Percentiles rank a stretch among this genome's conserved stretches.
phyloP scores from a whole-genome alignment of 2,888 invertebrate species.

The Oxystoma pomonae region DNA sequence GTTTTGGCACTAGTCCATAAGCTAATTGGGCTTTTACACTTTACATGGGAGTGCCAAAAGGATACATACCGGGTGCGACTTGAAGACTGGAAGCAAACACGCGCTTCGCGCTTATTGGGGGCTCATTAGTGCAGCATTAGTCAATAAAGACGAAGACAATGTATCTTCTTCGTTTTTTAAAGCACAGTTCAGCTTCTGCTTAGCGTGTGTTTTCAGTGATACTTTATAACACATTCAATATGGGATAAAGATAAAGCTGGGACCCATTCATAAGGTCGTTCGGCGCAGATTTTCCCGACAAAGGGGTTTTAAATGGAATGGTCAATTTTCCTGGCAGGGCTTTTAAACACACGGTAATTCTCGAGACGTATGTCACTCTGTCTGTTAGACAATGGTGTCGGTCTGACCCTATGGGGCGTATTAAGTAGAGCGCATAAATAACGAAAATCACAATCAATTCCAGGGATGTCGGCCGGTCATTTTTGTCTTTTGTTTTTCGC shows the following conservation, averaged over 20 bases:
- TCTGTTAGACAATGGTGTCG: slow-evolving; percentile 26
- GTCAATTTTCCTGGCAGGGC: slow-evolving; percentile 30
- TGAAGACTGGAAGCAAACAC: too few species aligned
- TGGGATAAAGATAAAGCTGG: background rate
- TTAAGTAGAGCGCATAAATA: slow-evolving; percentile 35
- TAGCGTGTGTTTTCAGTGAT: background rate
- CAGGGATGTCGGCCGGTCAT: background rate
- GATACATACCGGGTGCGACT: too few species aligned
- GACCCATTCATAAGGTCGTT: background rate
- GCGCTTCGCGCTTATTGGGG: too few species aligned
- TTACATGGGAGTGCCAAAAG: too few species aligned
- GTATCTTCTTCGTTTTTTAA: too few species aligned
- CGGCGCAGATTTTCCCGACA: background rate
- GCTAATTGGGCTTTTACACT: too few species aligned
- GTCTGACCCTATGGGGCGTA: slow-evolving; percentile 27
- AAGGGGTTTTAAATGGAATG: slow-evolving; percentile 18
- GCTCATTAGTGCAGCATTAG: too few species aligned
- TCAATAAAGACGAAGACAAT: too few species aligned
- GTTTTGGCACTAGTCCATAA: too few species aligned
- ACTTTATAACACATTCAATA: background rate
- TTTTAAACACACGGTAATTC: slow-evolving; percentile 15
- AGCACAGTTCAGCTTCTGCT: too few species aligned
- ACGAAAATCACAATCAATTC: background rate
- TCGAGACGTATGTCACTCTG: slow-evolving; percentile 30
- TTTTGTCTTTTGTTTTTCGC: background rate